Evolutionary conservation across 2,888 invertebrate genomes (phyloP), one percentile per base, ranked within the genome.

Genomic region (Trissolcus brochymenae): DNA sequence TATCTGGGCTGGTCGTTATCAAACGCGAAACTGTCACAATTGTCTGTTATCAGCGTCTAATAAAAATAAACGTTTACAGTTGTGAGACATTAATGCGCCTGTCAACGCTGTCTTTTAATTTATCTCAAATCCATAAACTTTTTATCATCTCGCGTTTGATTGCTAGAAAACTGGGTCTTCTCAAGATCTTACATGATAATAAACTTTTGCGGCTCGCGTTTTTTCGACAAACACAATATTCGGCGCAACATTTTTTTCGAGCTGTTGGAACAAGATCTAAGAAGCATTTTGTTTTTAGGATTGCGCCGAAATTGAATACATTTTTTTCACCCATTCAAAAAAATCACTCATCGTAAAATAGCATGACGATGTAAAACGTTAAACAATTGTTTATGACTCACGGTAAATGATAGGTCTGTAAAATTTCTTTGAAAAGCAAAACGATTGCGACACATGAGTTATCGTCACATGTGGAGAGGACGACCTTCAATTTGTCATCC

Each of bases 71-170:
- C 41, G 43, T 41, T 67, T 59, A 57, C 16, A 29, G 50, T 50
- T 40, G 51, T 50, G 41, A 66, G 43, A 43, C 41, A 17, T 40
- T 68, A 68, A 60, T 53, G 25, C 67, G 17, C 54, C 6, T 68
- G 67, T 68, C 67, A 68, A 68, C 53, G 67, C 41, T 17, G 67
- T 54, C 50, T 49, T 60, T n/a, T 54, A 53, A 60, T 68, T 68
- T 68, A 68, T 68, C 67, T 59, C 19, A 35, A 60, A 59, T 60
- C 54, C 67, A 68, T 68, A 68, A 68, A 60, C 6, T 57, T 66
- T 65, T 49, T 41, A 35, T 9, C 25, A 29, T 35, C 35, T 35
- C 35, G 11, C 35, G 41, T 53, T 54, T 54, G 54, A 60, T 16
- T 60, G 68, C 50, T 14, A 41, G 19, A 68, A 68, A 35, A 35